phyloP scores from a whole-genome alignment of 2,888 invertebrate species.

The Meta bourneti region DNA sequence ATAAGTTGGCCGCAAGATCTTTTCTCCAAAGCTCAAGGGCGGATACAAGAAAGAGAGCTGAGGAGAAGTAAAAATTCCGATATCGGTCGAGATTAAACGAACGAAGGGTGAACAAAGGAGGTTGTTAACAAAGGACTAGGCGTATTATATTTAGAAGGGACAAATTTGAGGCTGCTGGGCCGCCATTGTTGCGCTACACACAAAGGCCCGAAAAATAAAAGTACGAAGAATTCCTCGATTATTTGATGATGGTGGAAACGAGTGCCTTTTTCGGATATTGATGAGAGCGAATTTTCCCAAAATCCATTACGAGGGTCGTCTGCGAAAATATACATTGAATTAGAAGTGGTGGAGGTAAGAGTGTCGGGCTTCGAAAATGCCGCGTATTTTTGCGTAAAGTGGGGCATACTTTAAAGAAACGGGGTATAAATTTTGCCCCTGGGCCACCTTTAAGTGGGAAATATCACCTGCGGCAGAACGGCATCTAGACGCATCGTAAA shows the following conservation, averaged over 20 bases:
- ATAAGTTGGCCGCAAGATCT: conserved; percentile 64
- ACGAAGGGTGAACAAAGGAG: conserved; percentile 49
- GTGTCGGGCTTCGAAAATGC: not conserved
- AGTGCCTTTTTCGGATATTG: conserved; percentile 50
- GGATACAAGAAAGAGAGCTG: not conserved
- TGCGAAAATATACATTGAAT: conserved; percentile 30
- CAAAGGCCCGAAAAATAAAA: conserved; percentile 39
- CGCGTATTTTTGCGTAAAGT: conserved; percentile 17
- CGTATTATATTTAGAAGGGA: conserved; percentile 65
- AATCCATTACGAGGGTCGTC: conserved; percentile 25
- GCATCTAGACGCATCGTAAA: conserved; percentile 20
- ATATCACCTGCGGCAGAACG: not conserved
- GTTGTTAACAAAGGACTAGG: conserved; percentile 70
- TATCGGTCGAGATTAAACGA: conserved; percentile 66
- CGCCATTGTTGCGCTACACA: conserved; percentile 44
- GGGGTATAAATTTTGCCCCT: conserved; percentile 31
- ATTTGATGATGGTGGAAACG: conserved; percentile 55
- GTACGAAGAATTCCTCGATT: conserved; percentile 50
- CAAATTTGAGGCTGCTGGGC: conserved; percentile 44
- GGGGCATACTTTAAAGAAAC: conserved; percentile 24
- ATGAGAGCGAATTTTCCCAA: conserved; percentile 19
- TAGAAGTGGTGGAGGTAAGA: not conserved
- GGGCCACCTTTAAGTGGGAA: conserved; percentile 40
- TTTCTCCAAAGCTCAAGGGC: conserved; percentile 26
- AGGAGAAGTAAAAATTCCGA: conserved; percentile 67